Percentiles rank a stretch among this genome's conserved stretches.
Conservation (phyloP, 1,140 invertebrate genomes). For the Drosophila jambulina region DNA sequence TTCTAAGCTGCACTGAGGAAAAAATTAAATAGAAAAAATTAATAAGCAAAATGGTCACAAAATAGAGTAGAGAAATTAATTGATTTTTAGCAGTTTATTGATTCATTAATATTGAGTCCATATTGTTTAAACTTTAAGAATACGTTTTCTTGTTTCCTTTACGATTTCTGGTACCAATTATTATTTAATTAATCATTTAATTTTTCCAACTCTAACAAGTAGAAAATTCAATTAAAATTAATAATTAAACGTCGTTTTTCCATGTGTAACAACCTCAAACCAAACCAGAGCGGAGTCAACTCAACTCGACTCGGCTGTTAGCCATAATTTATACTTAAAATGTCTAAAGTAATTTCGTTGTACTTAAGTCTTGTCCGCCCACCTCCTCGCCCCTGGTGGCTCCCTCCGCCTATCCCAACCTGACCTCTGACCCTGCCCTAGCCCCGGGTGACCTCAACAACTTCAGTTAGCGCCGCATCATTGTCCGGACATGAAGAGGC, state of each 20-base stretch:
- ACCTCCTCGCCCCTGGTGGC: background rate
- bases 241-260: background rate
- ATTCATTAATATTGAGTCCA: background rate
- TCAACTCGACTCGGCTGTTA: conserved; percentile 61
- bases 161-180: background rate
- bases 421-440: background rate
- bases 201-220: background rate
- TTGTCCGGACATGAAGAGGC: conserved; percentile 18
- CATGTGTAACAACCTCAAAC: background rate
- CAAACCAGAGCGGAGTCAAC: conserved; percentile 1
- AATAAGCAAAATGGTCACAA: background rate
- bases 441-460: conserved; percentile 24
- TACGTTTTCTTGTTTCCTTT: too few species aligned
- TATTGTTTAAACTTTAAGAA: too few species aligned
- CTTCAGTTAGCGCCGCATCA: conserved; percentile 46
- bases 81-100: background rate
- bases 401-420: background rate
- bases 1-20: conserved; percentile 20
- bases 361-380: conserved; percentile 57
- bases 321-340: conserved; percentile 81
- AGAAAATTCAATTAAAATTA: too few species aligned
- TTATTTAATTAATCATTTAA: background rate
- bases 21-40: background rate
- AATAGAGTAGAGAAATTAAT: background rate
- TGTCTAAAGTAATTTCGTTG: conserved; percentile 77